A percentile compares a stretch with the other conserved stretches of the same genome.
phyloP scores from a whole-genome alignment of 2,113 vertebrate genomes.

The Pteruthius melanotis region DNA sequence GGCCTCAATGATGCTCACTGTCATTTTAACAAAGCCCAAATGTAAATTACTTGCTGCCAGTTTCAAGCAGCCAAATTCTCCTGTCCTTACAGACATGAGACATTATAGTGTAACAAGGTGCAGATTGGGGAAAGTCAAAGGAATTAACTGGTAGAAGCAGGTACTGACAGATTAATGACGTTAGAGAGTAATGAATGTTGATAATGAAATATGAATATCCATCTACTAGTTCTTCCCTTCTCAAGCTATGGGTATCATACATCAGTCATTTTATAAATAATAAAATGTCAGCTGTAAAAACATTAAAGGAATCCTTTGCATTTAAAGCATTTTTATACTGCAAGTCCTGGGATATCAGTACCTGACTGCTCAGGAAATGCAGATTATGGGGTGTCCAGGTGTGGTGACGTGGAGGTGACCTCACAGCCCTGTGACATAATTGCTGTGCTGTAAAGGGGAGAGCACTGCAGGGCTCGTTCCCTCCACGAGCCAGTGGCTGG shows the following conservation, averaged over 20 bases:
- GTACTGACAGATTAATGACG: constrained; percentile 60
- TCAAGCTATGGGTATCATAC: background rate
- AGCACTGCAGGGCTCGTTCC: background rate
- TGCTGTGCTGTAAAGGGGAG: background rate
- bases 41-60: constrained; percentile 72
- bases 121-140: constrained; percentile 51
- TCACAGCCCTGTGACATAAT: background rate
- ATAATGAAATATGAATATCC: constrained; percentile 13
- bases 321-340: background rate
- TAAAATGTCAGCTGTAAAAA: background rate
- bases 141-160: constrained; percentile 48
- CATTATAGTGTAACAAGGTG: constrained; percentile 37
- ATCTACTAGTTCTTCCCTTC: constrained; percentile 26
- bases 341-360: background rate
- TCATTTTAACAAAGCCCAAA: constrained; percentile 71
- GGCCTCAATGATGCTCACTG: constrained; percentile 58
- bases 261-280: background rate
- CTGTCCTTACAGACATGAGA: constrained; percentile 63
- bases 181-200: constrained; percentile 49
- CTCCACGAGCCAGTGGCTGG: background rate
- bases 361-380: background rate
- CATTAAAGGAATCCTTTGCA: background rate
- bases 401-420: background rate
- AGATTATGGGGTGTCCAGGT: background rate
- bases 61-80: constrained; percentile 63